phyloP scores from a whole-genome alignment of 2,113 vertebrate genomes.

The Anser brachyrhynchus region DNA sequence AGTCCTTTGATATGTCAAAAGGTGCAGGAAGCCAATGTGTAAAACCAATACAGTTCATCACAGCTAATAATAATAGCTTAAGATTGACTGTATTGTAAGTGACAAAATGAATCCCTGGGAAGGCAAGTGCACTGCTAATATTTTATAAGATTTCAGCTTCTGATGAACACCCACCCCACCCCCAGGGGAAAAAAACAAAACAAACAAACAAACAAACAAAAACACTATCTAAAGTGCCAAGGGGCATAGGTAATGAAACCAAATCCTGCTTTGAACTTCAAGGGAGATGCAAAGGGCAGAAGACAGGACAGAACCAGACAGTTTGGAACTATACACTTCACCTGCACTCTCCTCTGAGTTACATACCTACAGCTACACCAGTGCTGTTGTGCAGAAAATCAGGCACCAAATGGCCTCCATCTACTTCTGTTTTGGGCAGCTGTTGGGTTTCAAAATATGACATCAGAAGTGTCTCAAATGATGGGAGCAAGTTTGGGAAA shows the following conservation, averaged over 20 bases:
- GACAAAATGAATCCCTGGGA: neutral
- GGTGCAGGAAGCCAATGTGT: accelerated
- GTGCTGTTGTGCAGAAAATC: neutral
- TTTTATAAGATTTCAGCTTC: neutral
- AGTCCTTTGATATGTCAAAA: neutral
- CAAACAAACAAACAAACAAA: neutral
- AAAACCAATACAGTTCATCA: neutral
- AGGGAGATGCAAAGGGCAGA: neutral
- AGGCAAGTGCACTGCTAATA: too few species aligned
- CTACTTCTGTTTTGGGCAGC: accelerated
- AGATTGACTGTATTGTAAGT: neutral
- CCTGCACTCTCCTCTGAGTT: neutral
- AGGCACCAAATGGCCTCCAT: neutral
- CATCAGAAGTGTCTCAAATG: neutral
- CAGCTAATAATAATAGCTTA: neutral
- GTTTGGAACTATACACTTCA: neutral
- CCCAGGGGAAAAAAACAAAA: neutral
- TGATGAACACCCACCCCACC: neutral
- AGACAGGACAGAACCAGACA: neutral
- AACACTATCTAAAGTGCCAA: too few species aligned
- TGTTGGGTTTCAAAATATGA: neutral
- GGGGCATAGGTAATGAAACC: neutral
- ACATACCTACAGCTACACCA: neutral
- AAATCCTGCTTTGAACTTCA: neutral
- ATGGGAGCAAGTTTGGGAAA: neutral